Base-by-base conservation (phyloP, 2,888 invertebrate species). In the Beris morrisii region DNA sequence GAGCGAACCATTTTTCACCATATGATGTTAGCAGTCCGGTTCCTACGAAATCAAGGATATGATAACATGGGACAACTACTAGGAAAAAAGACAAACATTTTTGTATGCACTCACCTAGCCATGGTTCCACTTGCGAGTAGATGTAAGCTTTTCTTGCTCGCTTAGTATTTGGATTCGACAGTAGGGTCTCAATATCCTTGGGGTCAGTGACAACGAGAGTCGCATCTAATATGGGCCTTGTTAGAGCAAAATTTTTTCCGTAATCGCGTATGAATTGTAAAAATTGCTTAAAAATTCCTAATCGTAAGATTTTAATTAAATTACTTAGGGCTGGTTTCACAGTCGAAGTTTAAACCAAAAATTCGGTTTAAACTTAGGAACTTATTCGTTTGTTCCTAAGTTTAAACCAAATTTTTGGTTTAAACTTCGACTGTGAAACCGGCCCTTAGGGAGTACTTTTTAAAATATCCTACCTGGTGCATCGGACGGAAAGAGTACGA, bases 1-100 rank as follows among this genome's bases (percentile, higher is more conserved):
- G 83, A 0, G 78, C 78, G 71, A 82, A 83, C 90, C 90, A 91
- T 79, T 84, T 84, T 1, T 65, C 54, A 2, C 70, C 70, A 43
- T 65, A 58, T 4, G 70, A 69, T 6, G 67, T 54, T 1, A 71
- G 65, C 30, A 71, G 59, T 31, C 71, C 71, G n/a, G 66, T 67
- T 5, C 72, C 72, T 53, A 71, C 31, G 13, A 52, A 9, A 52
- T 11, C 52, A 13, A 13, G 50, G 50, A 11, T 13, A 4, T 3
- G 13, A 7, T 50, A 7, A n/a, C 4, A 13, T 50, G 50, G 13
- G 13, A 15, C 12, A 15, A 15, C 11, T 52, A 52, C 52, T 13
- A 44, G n/a, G 9, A 4, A 9, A 44, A 22, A 22, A 22, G 22
- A 22, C 22, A 44, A 3, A 6, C 9, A 7, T 38, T 38, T 38